Evolutionary conservation across 2,113 vertebrate species (phyloP).

Genomic region (Malurus cyaneus): DNA sequence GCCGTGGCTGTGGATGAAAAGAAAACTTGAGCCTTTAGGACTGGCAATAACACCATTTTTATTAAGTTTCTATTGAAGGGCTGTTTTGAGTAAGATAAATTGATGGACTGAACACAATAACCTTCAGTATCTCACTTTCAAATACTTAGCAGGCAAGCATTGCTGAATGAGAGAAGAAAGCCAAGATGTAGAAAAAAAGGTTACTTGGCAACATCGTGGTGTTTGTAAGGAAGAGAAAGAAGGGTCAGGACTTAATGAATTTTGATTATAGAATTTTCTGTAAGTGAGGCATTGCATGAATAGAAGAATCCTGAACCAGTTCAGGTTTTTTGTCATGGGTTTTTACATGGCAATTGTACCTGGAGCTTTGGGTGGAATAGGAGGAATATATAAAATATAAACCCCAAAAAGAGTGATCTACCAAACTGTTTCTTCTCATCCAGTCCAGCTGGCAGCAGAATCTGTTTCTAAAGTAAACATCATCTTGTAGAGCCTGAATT

Average conservation of each 20-base stretch:
- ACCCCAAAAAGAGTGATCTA: not conserved
- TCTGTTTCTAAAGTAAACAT: not conserved
- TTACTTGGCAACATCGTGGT: slow-evolving; percentile 28
- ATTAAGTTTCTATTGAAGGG: slow-evolving; percentile 23
- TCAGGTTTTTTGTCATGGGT: not conserved
- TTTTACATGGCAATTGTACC: not conserved
- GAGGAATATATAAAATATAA: not conserved
- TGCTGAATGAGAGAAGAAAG: not conserved
- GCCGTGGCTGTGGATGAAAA: not conserved
- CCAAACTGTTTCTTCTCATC: not conserved
- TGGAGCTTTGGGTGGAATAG: not conserved
- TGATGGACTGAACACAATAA: slow-evolving; percentile 16
- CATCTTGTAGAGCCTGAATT: not conserved
- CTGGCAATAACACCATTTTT: not conserved
- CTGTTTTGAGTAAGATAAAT: slow-evolving; percentile 16
- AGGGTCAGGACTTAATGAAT: not conserved
- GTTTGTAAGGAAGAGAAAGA: not conserved
- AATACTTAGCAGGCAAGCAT: not conserved
- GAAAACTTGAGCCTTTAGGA: not conserved
- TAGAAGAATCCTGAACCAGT: not conserved
- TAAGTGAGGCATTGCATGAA: not conserved
- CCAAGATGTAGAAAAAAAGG: not conserved
- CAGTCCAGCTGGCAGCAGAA: not conserved
- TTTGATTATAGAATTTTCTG: slow-evolving; percentile 17
- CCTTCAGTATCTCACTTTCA: not conserved